A percentile compares a stretch with the other conserved stretches of the same genome.
These are phyloP conservation scores for Microplitis demolitor DNA, from an alignment of 1,140 invertebrate genomes.

Conservation along the genomic window DNA sequence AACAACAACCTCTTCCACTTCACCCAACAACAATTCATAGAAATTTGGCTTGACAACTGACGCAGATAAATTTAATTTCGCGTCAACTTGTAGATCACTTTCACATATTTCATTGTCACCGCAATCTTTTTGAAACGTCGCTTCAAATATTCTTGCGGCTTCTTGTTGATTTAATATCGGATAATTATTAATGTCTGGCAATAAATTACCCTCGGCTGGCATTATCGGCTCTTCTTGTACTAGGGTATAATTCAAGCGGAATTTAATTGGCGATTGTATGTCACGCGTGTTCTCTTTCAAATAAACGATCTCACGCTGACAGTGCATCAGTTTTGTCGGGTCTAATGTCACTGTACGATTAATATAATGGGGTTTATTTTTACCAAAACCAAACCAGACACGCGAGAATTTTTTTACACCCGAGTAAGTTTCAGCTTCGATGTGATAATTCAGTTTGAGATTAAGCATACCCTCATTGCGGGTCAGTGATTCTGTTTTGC, in stretches of 20 bases:
- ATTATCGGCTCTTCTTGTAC: conserved; percentile 71
- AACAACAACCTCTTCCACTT: conserved; percentile 77
- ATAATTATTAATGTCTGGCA: conserved; percentile 77
- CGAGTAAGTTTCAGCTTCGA: conserved; percentile 84
- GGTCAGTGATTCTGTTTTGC: conserved; percentile 73
- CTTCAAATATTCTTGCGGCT: conserved; percentile 80
- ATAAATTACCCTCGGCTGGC: conserved; percentile 59
- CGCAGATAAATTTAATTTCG: conserved; percentile 66
- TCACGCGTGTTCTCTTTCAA: conserved; percentile 84
- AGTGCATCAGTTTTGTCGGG: conserved; percentile 64
- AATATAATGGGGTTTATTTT: conserved; percentile 63
- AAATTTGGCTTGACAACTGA: conserved; percentile 48
- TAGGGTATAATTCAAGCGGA: conserved; percentile 83
- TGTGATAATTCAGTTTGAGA: conserved; percentile 72
- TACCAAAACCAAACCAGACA: conserved; percentile 71
- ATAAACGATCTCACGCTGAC: conserved; percentile 77
- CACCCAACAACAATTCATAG: conserved; percentile 69
- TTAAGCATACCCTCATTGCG: conserved; percentile 61
- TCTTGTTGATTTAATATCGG: conserved; percentile 89
- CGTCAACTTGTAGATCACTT: conserved; percentile 79
- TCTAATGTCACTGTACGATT: conserved; percentile 65
- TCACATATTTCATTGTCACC: conserved; percentile 88
- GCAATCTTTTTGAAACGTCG: conserved; percentile 92
- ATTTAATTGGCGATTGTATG: conserved; percentile 84
- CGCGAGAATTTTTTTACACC: conserved; percentile 81